Base-by-base conservation (phyloP, 2,888 invertebrate genomes). In the Napeogenes inachia region DNA sequence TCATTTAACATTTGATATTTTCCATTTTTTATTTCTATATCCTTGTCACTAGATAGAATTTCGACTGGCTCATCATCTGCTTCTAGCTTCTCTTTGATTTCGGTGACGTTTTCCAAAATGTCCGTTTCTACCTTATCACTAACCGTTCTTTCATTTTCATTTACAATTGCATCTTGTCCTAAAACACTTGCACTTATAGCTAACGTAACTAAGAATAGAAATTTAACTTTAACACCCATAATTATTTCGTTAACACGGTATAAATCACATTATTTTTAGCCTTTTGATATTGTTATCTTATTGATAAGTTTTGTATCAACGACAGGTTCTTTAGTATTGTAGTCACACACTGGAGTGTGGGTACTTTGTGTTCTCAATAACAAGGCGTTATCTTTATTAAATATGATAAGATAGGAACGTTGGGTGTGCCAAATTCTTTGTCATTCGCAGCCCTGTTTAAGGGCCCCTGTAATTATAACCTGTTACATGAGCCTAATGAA, bases 371-470 rank as follows among this genome's bases (percentile, higher is more conserved):
- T 84, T 84, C 81, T 79, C 77, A 77, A 75, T 84, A 87, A 88
- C 87, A 86, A 78, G 75, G 73, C 69, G 76, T 88, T 89, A 90
- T 89, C 89, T 79, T 72, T 69, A 69, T 67, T 71, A 82, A 82
- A 83, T 81, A 82, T 81, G 89, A 90, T 90, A 89, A 89, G 89
- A 89, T 89, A 87, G 85, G 87, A 82, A 78, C 87, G 84, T 79
- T 87, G 80, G 89, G 89, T 85, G 90, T 85, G 89, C 90, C 89
- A 88, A 89, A 90, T 89, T 89, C 87, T 89, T 88, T 87, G 88
- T 87, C 80, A 83, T 86, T 85, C 73, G 73, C 65, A 75, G 80
- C 76, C 77, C 80, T 63, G 55, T 45, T 56, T 59, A 45, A 66
- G 62, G 65, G 62, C 58, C 64, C 47, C 61, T 13, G 21, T 64